These are phyloP conservation scores for Callipepla californica DNA, from an alignment of 2,113 vertebrate species.

Conservation along the genomic window DNA sequence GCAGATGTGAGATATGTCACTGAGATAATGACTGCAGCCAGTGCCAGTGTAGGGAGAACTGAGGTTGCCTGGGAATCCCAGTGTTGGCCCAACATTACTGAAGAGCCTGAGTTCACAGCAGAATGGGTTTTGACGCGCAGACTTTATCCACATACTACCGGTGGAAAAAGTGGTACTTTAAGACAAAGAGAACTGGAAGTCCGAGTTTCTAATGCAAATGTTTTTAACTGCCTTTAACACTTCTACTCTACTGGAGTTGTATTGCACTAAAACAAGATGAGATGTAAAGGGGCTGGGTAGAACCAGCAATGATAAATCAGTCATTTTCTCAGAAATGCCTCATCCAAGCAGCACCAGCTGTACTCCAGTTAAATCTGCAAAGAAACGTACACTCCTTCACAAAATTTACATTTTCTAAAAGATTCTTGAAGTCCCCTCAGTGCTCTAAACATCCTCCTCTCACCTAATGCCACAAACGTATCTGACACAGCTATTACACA, in stretches of 20 bases:
- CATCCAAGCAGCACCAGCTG: neutral
- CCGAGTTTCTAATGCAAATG: neutral
- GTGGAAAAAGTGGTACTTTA: neutral
- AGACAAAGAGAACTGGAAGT: neutral
- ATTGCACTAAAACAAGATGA: neutral
- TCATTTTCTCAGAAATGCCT: neutral
- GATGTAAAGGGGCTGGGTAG: conserved; percentile 24
- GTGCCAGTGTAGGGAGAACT: neutral
- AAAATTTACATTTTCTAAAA: neutral
- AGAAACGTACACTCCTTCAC: neutral
- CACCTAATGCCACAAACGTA: neutral
- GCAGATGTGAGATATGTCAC: neutral
- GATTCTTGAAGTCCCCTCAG: neutral
- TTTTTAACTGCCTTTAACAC: neutral
- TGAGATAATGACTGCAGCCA: neutral
- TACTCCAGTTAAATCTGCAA: neutral
- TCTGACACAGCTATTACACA: neutral
- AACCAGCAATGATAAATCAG: conserved; percentile 15
- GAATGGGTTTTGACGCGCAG: neutral
- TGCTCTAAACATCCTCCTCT: neutral
- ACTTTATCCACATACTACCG: neutral
- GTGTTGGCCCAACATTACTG: neutral
- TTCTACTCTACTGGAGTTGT: conserved; percentile 4
- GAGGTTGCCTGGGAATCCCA: neutral
- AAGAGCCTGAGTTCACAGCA: neutral